Evolutionary conservation across 2,113 vertebrate genomes (phyloP), one percentile per base, ranked within the genome.

Genomic region (Galeopterus variegatus): DNA sequence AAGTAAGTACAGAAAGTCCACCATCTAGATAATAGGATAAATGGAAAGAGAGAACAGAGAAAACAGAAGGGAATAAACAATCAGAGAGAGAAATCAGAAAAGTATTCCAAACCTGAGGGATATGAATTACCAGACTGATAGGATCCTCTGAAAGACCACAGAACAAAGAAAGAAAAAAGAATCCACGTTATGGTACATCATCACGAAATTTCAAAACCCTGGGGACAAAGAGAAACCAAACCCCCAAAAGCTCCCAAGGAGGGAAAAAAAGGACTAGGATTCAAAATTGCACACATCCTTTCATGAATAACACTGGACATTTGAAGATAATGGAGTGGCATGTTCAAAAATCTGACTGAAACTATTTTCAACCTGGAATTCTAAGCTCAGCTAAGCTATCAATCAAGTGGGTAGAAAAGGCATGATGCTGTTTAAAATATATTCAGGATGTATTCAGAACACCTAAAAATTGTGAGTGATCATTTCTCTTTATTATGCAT

Each of bases 341-440:
- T 52, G 21, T 65, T 91, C 18, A 91, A 91, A 88, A 91, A 95
- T 92, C 36, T 33, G 23, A 81, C 13, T 52, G 21, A 93, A 85
- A 89, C 60, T 28, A 45, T 81, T 84, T 93, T 56, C 13, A 83
- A 26, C 24, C 8, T 88, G 33, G 36, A 87, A 92, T 64, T 88
- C 52, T 76, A 28, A 85, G 60, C n/a, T 95, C 45, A 76, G 41
- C 52, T 69, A 80, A 54, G 12, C 26, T 95, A 3, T 88, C 70
- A 83, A 10, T 84, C 58, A 65, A 58, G 14, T 76, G 26, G 21
- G 4, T 31, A 41, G 17, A 50, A 64, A 96, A 80, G 7, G 14
- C 14, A 45, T 56, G 70, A 52, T 75, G 64, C 23, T 62, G 41
- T 36, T 33, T 85, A 88, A 92, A 93, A 88, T 76, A 2, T 82